phyloP scores from a whole-genome alignment of 2,113 vertebrate genomes.

The Cettia cetti region DNA sequence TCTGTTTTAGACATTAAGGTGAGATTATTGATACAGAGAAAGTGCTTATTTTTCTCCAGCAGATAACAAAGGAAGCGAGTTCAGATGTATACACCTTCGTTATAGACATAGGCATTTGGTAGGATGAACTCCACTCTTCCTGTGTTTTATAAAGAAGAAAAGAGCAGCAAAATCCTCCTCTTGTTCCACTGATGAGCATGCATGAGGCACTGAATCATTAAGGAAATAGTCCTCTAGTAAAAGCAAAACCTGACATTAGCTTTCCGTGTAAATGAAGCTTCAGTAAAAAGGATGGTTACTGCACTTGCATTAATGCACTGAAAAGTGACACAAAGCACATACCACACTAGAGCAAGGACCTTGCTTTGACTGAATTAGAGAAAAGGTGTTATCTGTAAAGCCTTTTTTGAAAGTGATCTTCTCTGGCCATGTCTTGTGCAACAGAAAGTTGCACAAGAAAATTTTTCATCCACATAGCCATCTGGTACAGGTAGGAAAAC shows the following conservation, averaged over 20 bases:
- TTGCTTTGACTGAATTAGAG: not conserved
- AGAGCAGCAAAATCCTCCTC: not conserved
- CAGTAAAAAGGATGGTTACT: not conserved
- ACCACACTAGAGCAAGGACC: not conserved
- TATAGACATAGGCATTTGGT: not conserved
- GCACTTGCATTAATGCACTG: not conserved
- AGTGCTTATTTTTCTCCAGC: not conserved
- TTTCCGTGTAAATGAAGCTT: not conserved
- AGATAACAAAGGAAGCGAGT: rapidly evolving
- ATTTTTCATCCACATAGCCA: not conserved
- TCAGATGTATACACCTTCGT: not conserved
- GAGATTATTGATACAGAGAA: not conserved
- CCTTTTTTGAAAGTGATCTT: not conserved
- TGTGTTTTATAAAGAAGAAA: not conserved
- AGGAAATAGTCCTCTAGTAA: not conserved
- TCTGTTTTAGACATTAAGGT: not conserved
- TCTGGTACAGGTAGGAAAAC: not conserved
- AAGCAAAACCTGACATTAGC: not conserved
- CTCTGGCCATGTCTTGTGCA: not conserved
- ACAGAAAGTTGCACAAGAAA: not conserved
- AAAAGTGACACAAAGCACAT: not conserved
- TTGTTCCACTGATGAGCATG: not conserved
- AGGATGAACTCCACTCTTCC: not conserved
- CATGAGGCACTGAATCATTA: not conserved
- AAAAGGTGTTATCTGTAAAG: not conserved